Evolutionary conservation across 1,140 invertebrate genomes (phyloP), one percentile per base, ranked within the genome.

Genomic region (Planococcus citri): DNA sequence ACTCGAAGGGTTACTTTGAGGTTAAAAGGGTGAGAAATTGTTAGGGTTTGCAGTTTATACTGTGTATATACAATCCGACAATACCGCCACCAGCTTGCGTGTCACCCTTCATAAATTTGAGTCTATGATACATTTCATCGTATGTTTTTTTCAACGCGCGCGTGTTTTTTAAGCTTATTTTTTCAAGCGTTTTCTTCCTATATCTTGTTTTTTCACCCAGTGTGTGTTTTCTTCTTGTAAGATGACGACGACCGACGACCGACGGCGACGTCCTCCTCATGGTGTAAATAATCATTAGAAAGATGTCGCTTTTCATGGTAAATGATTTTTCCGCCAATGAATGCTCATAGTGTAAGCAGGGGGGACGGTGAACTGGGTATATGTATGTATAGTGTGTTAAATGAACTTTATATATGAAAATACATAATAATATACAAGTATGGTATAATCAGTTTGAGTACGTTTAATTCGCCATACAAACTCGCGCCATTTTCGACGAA

Each of bases 11-110:
- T 64, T 64, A 64, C 60, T 64, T 64, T 27, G 60, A 64, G 60
- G 60, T 64, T 64, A 64, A 64, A 64, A 64, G 60, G 60, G 60
- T 64, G 60, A 64, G 60, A 64, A 64, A 64, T 64, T 64, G 60
- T 64, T 64, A 64, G 60, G 60, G 60, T 64, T 58, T 24, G 60
- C 25, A 24, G 60, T 64, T 64, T 64, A 64, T 27, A 64, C 17
- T 64, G 60, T 58, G 51, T 64, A 64, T 64, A 64, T 64, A 64
- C 60, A 64, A 64, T 64, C 60, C 25, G 60, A 27, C 60, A 64
- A 25, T 64, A 64, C 60, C 60, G 25, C 60, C 60, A 64, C 60
- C 21, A 64, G 60, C 60, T 64, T 64, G 25, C 60, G 60, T 64
- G 60, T 64, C 25, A 64, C 60, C 60, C 60, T 64, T 64, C 60